A percentile compares a stretch with the other conserved stretches of the same genome.
Evolutionary conservation across 2,797 vertebrate genomes (phyloP).

Genomic region (Lindbergichthys nudifrons): DNA sequence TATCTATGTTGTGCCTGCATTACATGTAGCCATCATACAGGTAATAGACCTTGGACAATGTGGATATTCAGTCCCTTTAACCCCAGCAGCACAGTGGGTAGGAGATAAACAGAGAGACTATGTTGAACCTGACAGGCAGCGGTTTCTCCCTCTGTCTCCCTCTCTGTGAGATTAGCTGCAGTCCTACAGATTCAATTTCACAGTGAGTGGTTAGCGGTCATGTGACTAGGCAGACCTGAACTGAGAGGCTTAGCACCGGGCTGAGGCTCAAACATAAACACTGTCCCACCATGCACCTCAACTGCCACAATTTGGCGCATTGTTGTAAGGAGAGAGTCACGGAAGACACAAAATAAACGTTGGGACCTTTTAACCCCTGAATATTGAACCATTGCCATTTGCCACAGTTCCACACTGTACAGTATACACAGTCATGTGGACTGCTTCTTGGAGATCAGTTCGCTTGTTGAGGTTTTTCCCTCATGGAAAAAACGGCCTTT

Average conservation of each 20-base stretch:
- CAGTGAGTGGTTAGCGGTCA: slow-evolving; percentile 77
- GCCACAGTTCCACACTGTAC: not conserved
- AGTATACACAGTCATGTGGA: not conserved
- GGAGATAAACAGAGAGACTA: slow-evolving; percentile 12
- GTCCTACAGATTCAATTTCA: slow-evolving; percentile 74
- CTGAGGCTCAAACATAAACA: slow-evolving; percentile 68
- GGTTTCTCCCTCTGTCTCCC: slow-evolving; percentile 45
- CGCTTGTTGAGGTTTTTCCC: not conserved
- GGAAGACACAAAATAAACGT: slow-evolving; percentile 8
- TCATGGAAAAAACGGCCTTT: not conserved
- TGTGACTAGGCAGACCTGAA: slow-evolving; percentile 77
- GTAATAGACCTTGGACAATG: slow-evolving; percentile 4
- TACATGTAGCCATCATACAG: not conserved
- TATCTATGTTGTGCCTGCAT: slow-evolving; percentile 1
- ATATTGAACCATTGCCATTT: not conserved
- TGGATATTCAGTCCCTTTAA: slow-evolving; percentile 11
- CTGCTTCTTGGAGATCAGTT: not conserved
- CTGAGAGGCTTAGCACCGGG: slow-evolving; percentile 75
- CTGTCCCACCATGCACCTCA: slow-evolving; percentile 42
- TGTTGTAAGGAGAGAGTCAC: slow-evolving; percentile 28
- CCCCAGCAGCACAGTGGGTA: not conserved
- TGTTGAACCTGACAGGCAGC: slow-evolving; percentile 36
- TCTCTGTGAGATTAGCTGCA: slow-evolving; percentile 61
- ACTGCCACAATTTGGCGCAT: slow-evolving; percentile 59
- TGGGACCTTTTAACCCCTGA: not conserved